Conservation (phyloP, 2,888 invertebrate species). For the Torymus tubicola region DNA sequence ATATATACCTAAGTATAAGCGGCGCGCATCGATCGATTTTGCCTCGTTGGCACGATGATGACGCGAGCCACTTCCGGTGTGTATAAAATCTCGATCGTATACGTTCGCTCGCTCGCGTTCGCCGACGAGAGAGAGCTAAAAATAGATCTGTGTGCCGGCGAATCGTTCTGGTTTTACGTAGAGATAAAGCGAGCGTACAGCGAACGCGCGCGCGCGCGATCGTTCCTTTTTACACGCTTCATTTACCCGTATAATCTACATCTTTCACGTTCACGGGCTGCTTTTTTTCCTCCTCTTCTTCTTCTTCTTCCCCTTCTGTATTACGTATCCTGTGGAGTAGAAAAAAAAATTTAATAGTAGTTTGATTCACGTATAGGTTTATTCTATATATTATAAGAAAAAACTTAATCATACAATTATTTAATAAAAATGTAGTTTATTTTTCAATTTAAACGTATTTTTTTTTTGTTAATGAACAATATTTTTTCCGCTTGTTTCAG, state of each 20-base stretch:
- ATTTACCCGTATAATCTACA: conserved; percentile 19
- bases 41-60: conserved; percentile 42
- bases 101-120: too few relatives aligned
- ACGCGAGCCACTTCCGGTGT: conserved; percentile 40
- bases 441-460: background rate
- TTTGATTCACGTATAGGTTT: background rate
- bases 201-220: conserved; percentile 15
- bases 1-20: too few relatives aligned
- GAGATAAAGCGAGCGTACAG: conserved; percentile 28
- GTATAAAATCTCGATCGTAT: conserved; percentile 51
- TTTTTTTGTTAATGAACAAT: background rate
- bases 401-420: background rate
- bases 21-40: conserved; percentile 40
- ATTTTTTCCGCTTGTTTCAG: conserved; percentile 40
- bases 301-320: background rate
- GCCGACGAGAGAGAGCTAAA: conserved; percentile 24
- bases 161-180: conserved; percentile 28
- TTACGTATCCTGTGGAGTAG: background rate
- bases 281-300: background rate
- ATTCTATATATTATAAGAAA: background rate
- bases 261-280: background rate
- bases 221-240: conserved; percentile 40
- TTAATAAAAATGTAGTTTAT: background rate
- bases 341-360: background rate
- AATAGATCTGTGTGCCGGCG: conserved; percentile 45